phyloP scores from a whole-genome alignment of 2,797 vertebrate genomes.

The Petrocephalus sullivani region DNA sequence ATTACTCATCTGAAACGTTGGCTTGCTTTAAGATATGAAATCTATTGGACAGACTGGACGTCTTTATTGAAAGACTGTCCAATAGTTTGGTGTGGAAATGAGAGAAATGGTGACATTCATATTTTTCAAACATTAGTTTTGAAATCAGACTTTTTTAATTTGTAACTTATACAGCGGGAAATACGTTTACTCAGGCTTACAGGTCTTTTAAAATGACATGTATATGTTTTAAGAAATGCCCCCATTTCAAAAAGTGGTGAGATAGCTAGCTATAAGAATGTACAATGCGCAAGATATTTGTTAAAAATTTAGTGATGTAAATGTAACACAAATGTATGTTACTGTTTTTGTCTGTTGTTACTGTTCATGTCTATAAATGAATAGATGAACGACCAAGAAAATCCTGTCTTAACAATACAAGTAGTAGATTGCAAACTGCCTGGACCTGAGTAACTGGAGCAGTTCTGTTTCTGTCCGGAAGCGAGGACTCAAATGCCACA shows the following conservation, averaged over 20 bases:
- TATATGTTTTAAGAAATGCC: not conserved
- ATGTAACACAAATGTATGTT: not conserved
- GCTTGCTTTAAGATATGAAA: constrained; percentile 6
- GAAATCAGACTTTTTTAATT: not conserved
- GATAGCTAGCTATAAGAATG: not conserved
- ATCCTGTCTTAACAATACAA: not conserved
- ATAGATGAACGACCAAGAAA: not conserved
- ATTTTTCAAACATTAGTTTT: not conserved
- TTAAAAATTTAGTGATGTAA: not conserved
- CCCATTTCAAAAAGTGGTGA: not conserved
- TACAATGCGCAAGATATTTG: not conserved
- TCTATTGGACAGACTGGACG: not conserved
- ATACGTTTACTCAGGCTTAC: not conserved
- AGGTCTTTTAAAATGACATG: not conserved
- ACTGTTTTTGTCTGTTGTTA: not conserved
- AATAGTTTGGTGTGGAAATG: not conserved
- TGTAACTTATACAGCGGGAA: not conserved
- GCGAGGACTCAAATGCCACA: not conserved
- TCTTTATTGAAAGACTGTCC: not conserved
- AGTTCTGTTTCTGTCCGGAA: not conserved
- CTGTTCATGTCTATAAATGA: not conserved
- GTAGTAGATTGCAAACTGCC: not conserved
- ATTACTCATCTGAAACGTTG: not conserved
- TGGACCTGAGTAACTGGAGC: not conserved
- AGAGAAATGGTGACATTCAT: not conserved